Evolutionary conservation across 2,888 invertebrate species (phyloP).

Genomic region (Cosmia trapezina): DNA sequence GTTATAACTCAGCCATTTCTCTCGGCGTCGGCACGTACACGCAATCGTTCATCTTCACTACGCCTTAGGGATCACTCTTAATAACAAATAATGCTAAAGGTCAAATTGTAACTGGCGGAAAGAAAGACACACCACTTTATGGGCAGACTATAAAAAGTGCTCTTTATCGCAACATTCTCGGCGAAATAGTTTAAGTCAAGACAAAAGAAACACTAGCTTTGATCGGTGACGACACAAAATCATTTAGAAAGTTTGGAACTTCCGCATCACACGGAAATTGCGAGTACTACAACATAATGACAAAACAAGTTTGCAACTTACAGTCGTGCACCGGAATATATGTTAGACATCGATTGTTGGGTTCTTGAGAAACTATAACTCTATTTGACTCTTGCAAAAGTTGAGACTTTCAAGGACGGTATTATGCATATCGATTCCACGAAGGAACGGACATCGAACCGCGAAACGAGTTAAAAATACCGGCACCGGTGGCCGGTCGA

Average conservation of each 20-base stretch:
- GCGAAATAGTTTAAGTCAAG: constrained; percentile 74
- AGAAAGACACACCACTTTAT: constrained; percentile 74
- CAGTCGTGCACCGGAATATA: constrained; percentile 72
- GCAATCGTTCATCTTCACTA: constrained; percentile 71
- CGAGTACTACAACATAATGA: constrained; percentile 68
- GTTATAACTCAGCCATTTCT: constrained; percentile 63
- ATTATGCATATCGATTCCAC: constrained; percentile 89
- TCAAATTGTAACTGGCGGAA: constrained; percentile 76
- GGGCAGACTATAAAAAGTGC: constrained; percentile 77
- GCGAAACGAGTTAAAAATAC: constrained; percentile 90
- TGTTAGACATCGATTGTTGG: constrained; percentile 70
- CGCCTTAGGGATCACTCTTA: constrained; percentile 72
- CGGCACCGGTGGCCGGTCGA: constrained; percentile 82
- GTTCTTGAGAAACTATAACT: constrained; percentile 73
- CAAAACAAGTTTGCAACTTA: constrained; percentile 84
- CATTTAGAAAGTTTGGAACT: constrained; percentile 78
- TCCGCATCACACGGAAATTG: constrained; percentile 67
- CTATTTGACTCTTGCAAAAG: constrained; percentile 78
- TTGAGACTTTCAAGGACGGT: constrained; percentile 83
- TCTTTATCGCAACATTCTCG: constrained; percentile 76
- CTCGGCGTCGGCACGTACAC: constrained; percentile 63
- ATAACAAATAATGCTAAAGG: constrained; percentile 78
- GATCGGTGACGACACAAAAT: constrained; percentile 71
- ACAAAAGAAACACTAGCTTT: constrained; percentile 71
- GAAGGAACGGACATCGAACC: constrained; percentile 89